Base-by-base conservation (phyloP, 2,888 invertebrate genomes). In the Xanthia togata region DNA sequence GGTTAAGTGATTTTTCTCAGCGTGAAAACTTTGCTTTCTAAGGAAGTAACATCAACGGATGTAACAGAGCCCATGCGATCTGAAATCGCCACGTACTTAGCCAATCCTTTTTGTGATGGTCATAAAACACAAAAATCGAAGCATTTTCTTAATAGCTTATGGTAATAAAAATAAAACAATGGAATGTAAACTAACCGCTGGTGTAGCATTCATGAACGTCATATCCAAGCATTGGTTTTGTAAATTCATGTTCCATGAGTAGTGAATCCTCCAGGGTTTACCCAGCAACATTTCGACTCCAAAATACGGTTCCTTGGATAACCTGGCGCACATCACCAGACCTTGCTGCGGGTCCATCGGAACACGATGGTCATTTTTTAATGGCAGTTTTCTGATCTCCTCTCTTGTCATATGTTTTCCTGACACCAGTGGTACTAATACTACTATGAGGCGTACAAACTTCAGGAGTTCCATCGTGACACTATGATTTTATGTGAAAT, bases 261-360 rank as follows among this genome's bases (percentile, higher is more conserved):
- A 93, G 73, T 94, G 95, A 20, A 95, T 91, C 59, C 94, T 88
- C 96, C 96, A 96, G 0, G 92, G 88, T 38, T 87, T 90, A 0
- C 93, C 94, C 0, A 93, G 67, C 0, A 95, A 90, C 73, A 92
- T 72, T 0, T 95, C 93, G 0, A 90, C 83, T 31, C 94, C 94
- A 70, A 96, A 96, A 70, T 90, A 93, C 1, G 96, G 93, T 1
- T 93, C 85, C 31, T 86, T 90, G 0, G 87, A 83, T 59, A 95
- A 81, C 53, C 87, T 90, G 2, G 75, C 70, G 41, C 95, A 95
- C 62, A 76, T 76, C 17, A 70, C 4, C 2, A 11, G 17, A 20
- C 77, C 77, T 14, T 55, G 0, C 44, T 53, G 4, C n/a, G 70
- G 44, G 2, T 62, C 76, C 47, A 4, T 3, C 6, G 0, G 0